Evolutionary conservation across 2,797 vertebrate genomes (phyloP), one percentile per base, ranked within the genome.

Genomic region (Heliangelus exortis): DNA sequence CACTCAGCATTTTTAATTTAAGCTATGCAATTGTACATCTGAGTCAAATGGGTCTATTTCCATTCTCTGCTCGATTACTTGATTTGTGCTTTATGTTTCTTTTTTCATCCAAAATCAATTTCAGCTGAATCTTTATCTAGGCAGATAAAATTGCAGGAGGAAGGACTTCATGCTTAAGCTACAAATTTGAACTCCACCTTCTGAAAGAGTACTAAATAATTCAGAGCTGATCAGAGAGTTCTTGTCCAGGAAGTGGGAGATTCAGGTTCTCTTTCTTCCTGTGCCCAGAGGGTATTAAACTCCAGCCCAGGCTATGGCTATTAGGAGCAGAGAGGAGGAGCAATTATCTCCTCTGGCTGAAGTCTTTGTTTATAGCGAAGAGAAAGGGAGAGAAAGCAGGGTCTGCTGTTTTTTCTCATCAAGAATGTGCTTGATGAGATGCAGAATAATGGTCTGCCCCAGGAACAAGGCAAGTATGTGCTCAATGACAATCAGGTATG

Each of bases 21-120:
- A 88, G 76, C 66, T 45, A 7, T 85, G 54, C 50, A 25, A 21
- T 77, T 85, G 61, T 58, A 55, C 14, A 26, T 93, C 83, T 93
- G 51, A 82, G 76, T 87, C 26, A 80, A 76, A 82, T 74, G 28
- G 69, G 55, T 41, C 84, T 95, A 59, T 89, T 96, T 94, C 87
- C 10, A 1, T 89, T 93, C 79, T 34, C 25, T 69, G 51, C 82
- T 92, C 20, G 1, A n/a, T 81, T 12, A 28, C 55, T 92, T 47
- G 47, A 71, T 83, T 89, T 89, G 54, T 80, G 51, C 73, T 54
- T 89, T 68, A 66, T 81, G 66, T 71, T 86, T 84, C 91, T 81
- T 51, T 85, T 86, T 91, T 94, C 66, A 90, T 90, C 85, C 77
- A 71, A 92, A 95, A 96, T 91, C 93, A 91, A 93, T 96, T 91